Evolutionary conservation across 1,140 invertebrate species (phyloP), one percentile per base, ranked within the genome.

Genomic region (Galleria mellonella): DNA sequence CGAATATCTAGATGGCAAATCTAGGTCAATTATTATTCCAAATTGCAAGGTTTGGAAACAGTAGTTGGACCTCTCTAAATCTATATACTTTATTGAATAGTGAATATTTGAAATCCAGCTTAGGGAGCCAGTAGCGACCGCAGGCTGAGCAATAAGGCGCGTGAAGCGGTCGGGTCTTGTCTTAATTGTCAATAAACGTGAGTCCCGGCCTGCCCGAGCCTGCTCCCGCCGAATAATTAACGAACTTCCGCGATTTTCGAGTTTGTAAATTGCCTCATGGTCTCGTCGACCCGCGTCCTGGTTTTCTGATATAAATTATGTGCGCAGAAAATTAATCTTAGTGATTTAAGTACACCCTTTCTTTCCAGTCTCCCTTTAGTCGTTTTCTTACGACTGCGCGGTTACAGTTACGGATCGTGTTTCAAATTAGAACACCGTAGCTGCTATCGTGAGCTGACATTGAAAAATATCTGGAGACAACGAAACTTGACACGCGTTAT

Each of bases 231-330:
- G 68, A 82, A 83, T 81, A 85, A 82, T 85, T 85, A 83, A 84
- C 74, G 73, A 83, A 84, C 71, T 81, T 84, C 74, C 73, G 63
- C 78, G 81, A 83, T 84, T 83, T 84, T 83, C 73, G 78, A 84
- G 74, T 84, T 84, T 82, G 71, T 82, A 81, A 84, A 83, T 79
- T 81, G 71, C 76, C 73, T 81, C 69, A 81, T 81, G 76, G 74
- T 81, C 69, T 82, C 67, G 66, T 73, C 69, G 72, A 72, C 70
- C 69, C 70, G 66, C 65, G 66, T 71, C 57, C 75, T 73, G 74
- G 72, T 74, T 73, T 67, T 59, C 56, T 67, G 63, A 59, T 72
- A 83, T 84, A 75, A 84, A 81, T 82, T 81, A 83, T 78, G 70
- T 72, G 62, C 68, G 59, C 61, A 48, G 60, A 79, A 82, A 81